Evolutionary conservation across 2,888 invertebrate genomes (phyloP), one percentile per base, ranked within the genome.

Genomic region (Augochlorella aurata): DNA sequence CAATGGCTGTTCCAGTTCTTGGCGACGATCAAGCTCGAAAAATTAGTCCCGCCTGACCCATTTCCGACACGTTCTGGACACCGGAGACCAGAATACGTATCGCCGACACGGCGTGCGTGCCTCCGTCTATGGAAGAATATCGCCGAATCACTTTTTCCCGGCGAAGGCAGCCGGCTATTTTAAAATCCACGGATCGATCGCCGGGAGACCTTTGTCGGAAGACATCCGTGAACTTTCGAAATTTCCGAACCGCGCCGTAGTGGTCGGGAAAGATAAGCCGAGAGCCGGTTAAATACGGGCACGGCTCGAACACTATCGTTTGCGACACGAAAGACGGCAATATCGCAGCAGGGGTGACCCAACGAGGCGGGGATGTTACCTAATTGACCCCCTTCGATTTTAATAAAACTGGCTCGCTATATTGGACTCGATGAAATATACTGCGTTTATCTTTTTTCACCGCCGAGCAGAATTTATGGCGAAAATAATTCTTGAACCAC

Each of bases 181-280:
- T 63, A 63, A 63, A 63, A 38, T 38, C 14, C 18, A 38, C 4
- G 38, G 38, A 63, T 63, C 63, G 63, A 63, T 63, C 18, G 38
- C 18, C 44, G 16, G 12, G 63, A 63, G 63, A 63, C 63, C 63
- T 63, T 63, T 63, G 61, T 29, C 10, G 45, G 58, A 29, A 44
- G 44, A 58, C 52, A 58, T 54, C 44, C 63, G 72, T 61, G 63
- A 45, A 47, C 61, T 63, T 45, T 61, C 63, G 63, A 63, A 63
- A 38, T 63, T 38, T 18, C 44, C 29, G 18, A 63, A 44, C 18
- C 18, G 63, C 63, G 61, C 29, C 61, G 29, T 18, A 14, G 58
- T 29, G 58, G 58, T 58, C 29, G 61, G 24, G 29, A 14, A 29
- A 61, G 61, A 61, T 61, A 61, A 61, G 61, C 61, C 61, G 58